phyloP scores from a whole-genome alignment of 2,113 vertebrate genomes.

The Procapra przewalskii region DNA sequence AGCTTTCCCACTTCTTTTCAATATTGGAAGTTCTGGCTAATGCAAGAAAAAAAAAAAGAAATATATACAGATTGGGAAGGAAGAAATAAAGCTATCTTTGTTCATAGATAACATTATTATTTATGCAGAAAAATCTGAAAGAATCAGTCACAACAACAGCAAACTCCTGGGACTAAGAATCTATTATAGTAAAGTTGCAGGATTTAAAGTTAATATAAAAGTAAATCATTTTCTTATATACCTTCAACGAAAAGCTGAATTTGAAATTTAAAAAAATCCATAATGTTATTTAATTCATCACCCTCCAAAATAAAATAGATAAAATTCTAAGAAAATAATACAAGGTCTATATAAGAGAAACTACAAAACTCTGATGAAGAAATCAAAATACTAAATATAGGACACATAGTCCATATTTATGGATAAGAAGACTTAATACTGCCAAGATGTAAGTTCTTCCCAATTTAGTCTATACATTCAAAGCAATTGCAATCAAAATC shows the following conservation, averaged over 20 bases:
- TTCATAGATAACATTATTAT: not conserved
- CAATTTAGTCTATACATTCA: not conserved
- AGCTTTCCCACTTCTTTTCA: not conserved
- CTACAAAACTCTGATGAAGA: not conserved
- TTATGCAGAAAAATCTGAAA: not conserved
- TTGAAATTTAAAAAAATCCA: not conserved
- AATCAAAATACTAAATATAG: not conserved
- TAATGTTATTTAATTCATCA: not conserved
- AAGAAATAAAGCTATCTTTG: not conserved
- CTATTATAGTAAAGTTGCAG: not conserved
- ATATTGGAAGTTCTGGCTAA: not conserved
- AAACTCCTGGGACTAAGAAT: not conserved
- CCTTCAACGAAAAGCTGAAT: not conserved
- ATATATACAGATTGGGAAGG: not conserved
- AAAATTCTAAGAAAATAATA: not conserved
- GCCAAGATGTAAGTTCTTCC: not conserved
- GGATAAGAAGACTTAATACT: not conserved
- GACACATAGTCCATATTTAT: not conserved
- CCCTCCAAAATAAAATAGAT: not conserved
- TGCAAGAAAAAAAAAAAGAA: not conserved
- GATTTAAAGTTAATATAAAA: not conserved
- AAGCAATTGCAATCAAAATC: not conserved
- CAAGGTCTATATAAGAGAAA: not conserved
- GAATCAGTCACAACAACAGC: not conserved
- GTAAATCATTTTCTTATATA: not conserved